phyloP scores from a whole-genome alignment of 1,140 invertebrate species.

The Pogonognathellus flavescens region DNA sequence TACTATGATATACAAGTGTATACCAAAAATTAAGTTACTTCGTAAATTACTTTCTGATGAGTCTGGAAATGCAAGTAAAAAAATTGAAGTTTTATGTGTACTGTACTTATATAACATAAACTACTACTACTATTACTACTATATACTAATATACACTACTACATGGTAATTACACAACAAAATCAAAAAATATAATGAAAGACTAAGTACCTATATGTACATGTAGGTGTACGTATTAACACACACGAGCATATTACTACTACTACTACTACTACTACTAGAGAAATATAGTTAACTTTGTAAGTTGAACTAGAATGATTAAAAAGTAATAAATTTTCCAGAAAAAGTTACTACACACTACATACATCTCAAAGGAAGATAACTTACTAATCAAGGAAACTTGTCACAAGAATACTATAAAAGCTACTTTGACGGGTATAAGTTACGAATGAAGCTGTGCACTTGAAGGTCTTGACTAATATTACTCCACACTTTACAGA shows the following conservation, averaged over 20 bases:
- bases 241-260: background rate
- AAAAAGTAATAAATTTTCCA: background rate
- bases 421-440: background rate
- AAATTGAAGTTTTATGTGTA: no score
- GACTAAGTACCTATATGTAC: no score
- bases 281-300: no score
- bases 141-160: background rate
- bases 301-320: background rate
- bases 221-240: no score
- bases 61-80: no score
- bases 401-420: background rate
- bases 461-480: constrained; percentile 21
- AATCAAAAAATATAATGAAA: background rate
- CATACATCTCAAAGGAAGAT: constrained; percentile 3
- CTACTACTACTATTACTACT: background rate
- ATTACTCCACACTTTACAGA: background rate
- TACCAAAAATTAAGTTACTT: no score
- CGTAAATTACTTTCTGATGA: no score
- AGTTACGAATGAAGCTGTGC: background rate
- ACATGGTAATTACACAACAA: background rate
- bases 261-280: background rate
- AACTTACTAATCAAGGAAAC: constrained; percentile 36
- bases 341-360: background rate
- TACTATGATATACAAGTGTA: no score
- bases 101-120: no score